Evolutionary conservation across 2,797 vertebrate species (phyloP).

Genomic region (Otolemur crassicaudatus): DNA sequence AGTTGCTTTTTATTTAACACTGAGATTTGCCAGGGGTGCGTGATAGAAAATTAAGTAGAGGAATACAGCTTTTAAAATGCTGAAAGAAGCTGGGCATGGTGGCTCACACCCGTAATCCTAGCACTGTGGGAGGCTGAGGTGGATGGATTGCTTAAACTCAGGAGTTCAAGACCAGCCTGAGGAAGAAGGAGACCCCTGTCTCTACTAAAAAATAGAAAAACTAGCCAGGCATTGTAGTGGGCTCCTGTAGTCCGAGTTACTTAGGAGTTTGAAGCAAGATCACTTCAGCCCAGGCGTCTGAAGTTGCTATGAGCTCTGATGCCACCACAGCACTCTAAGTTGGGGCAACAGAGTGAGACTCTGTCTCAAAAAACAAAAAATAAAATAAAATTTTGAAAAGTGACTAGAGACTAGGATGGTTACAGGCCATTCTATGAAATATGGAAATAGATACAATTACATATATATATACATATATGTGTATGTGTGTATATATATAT

Average conservation of each 20-base stretch:
- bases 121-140: too few relatives aligned
- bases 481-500: too few relatives aligned
- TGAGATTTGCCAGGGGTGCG: background rate
- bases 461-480: too few relatives aligned
- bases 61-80: conserved; percentile 34
- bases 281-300: too few relatives aligned
- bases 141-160: too few relatives aligned
- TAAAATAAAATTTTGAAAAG: background rate
- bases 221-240: too few relatives aligned
- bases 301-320: too few relatives aligned
- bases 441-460: background rate
- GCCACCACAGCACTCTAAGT: background rate
- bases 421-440: background rate
- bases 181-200: too few relatives aligned
- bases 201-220: too few relatives aligned
- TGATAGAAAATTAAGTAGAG: background rate
- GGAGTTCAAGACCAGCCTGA: too few relatives aligned
- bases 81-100: background rate
- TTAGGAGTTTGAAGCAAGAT: background rate
- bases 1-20: background rate
- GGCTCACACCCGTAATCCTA: too few relatives aligned
- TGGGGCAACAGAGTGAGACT: background rate
- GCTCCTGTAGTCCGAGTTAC: too few relatives aligned
- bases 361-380: background rate
- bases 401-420: background rate